Conservation (phyloP, 64 coral and sea anemone species). For the Cladopsammia gracilis region DNA sequence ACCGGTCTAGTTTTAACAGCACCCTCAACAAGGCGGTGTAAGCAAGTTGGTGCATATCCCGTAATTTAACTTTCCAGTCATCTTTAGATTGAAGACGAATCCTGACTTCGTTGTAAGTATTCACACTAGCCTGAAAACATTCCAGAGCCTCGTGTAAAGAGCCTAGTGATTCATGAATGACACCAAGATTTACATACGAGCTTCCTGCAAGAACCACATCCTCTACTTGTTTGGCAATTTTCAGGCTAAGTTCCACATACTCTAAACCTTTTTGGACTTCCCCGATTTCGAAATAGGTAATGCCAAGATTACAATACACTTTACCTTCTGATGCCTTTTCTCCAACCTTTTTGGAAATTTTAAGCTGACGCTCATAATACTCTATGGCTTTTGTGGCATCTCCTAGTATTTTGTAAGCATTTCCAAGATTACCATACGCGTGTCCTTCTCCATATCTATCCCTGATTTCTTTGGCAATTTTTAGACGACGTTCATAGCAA, state of each 20-base stretch:
- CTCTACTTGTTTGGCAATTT: neutral
- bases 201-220: neutral
- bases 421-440: conserved; percentile 21
- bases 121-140: neutral
- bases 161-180: neutral
- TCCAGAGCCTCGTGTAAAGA: neutral
- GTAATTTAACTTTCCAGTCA: neutral
- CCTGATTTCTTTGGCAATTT: neutral
- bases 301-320: neutral
- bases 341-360: neutral
- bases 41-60: neutral
- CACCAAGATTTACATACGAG: neutral
- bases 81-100: conserved; percentile 1
- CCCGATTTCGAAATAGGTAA: neutral
- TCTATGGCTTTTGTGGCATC: neutral
- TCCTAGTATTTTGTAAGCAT: neutral
- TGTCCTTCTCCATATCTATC: neutral
- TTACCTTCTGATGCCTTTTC: neutral
- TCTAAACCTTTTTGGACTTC: neutral
- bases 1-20: neutral
- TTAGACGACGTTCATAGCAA: neutral
- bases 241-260: neutral
- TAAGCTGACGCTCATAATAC: neutral
- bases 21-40: neutral
- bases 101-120: neutral